Base-by-base conservation (phyloP, 2,888 invertebrate species). In the Conus canariensis region DNA sequence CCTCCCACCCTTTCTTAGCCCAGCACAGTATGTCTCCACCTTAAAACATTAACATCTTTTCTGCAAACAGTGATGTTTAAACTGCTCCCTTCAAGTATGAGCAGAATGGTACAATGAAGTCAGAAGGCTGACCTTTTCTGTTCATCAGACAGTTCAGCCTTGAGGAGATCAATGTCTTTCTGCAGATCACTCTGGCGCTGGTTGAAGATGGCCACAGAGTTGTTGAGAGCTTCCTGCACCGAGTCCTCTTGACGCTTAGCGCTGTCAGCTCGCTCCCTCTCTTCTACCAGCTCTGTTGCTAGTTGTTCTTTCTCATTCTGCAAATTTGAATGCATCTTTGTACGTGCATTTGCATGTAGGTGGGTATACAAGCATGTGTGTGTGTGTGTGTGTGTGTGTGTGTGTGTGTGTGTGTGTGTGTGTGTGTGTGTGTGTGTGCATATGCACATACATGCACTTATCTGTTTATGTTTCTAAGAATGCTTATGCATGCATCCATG, bases 251-350 rank as follows among this genome's bases (percentile, higher is more conserved):
- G 89, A 67, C 70, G 83, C 25, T 89, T 89, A 19, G 85, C 83
- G n/a, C 64, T 64, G 16, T 85, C 89, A 3, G 67, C 58, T 12
- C 83, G 64, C 10, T 89, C 89, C 16, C 60, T 56, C 74, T 89
- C 89, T 16, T 89, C 89, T 12, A 83, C 80, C 64, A 91, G 22
- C 67, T 77, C 82, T 30, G 85, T 90, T 45, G 90, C 90, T 70
- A 91, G 58, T 22, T 80, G 90, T n/a, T 87, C 90, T 90, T 91
- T 91, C 19, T 90, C 90, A 88, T 88, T 83, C 93, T 93, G 88
- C 64, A 12, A 56, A 25, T 8, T 25, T 19, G 45, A 22, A n/a
- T 6, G 85, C 5, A 12, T 58, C 7, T 9, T 6, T 85, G 22
- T 58, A 30, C 58, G 58, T 85, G 22, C 22, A 30, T 30, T 30